Base-by-base conservation (phyloP, 2,888 invertebrate genomes). In the Drosophila seclusa region DNA sequence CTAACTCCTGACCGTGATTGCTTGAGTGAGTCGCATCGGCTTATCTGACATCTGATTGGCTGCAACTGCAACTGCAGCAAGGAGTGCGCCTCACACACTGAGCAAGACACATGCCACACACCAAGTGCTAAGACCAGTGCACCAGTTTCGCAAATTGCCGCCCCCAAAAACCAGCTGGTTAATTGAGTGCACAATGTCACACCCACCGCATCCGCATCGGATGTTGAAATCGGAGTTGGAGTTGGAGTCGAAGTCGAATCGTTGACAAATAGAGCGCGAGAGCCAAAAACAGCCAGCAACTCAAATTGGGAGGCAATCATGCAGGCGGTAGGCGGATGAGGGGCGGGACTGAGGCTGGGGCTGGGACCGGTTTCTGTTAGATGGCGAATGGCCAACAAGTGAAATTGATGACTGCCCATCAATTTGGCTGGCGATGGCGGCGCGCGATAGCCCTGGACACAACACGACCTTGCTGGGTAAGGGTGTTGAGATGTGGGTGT, bases 341-440 rank as follows among this genome's bases (percentile, higher is more conserved):
- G 52, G 1, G 55, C 53, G 29, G 18, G 24, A 8, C 45, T 13
- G 42, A 3, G 8, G 8, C 3, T 8, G 38, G 38, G 10, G 40
- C 16, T 36, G 36, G 16, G 16, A 7, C n/a, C 16, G 63, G n/a
- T 27, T 27, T 13, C 34, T 21, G 29, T 29, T 54, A 36, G 29
- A 61, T 71, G 71, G 71, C 71, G 59, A 27, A 38, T 68, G 85
- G 75, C 78, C 83, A 87, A 78, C 90, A 79, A 90, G 82, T 80
- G 80, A 82, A 90, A 90, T 90, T 89, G 87, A 88, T 88, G 89
- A 78, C 82, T 83, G 76, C 61, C 84, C 90, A 88, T 88, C 89
- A 88, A 88, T 90, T 88, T 82, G 87, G 87, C 74, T 57, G 58
- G 62, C 53, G 67, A 66, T 68, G 63, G 61, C 76, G 71, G 50